phyloP scores from a whole-genome alignment of 2,113 vertebrate genomes.

The Mormoops blainvillei region DNA sequence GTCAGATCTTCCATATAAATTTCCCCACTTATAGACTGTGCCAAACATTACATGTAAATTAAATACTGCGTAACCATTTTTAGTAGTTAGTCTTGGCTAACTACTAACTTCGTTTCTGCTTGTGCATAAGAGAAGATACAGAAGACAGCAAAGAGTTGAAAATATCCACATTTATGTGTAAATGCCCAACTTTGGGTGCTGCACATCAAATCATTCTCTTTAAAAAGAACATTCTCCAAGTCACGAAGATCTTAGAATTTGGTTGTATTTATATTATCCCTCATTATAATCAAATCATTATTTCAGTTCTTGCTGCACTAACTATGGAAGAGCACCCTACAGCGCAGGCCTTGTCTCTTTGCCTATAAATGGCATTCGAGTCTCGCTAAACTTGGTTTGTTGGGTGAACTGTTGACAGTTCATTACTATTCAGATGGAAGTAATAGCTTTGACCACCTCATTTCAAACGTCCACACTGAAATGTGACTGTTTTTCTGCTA shows the following conservation, averaged over 20 bases:
- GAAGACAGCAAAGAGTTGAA: neutral
- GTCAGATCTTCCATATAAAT: neutral
- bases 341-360: neutral
- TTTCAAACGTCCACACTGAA: neutral
- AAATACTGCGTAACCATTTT: neutral
- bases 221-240: neutral
- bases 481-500: neutral
- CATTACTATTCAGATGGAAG: neutral
- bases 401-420: neutral
- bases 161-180: neutral
- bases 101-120: neutral
- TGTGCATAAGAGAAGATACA: neutral
- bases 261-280: neutral
- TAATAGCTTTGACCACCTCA: neutral
- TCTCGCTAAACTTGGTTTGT: neutral
- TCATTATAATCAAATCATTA: neutral
- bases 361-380: neutral
- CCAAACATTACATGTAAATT: neutral
- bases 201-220: neutral
- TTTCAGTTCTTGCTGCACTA: neutral
- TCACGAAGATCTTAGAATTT: neutral
- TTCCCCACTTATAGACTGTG: neutral
- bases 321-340: neutral
- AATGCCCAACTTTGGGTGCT: neutral
- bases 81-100: neutral